Conservation (phyloP, 2,113 vertebrate species). For the Calypte anna region DNA sequence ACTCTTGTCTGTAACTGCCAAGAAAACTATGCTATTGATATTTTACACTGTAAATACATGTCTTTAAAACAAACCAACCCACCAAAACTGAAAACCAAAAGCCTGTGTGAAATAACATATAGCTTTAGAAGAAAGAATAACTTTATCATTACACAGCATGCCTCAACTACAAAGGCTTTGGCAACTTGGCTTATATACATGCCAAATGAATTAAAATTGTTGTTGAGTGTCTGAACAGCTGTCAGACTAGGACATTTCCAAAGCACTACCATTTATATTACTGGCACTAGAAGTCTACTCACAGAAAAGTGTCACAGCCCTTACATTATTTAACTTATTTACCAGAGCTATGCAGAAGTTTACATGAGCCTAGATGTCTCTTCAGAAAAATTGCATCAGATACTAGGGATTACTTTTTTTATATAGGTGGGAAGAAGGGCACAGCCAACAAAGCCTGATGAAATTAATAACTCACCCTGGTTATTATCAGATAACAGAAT, state of each 20-base stretch:
- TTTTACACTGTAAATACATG: neutral
- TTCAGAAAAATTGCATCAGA: neutral
- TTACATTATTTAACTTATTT: neutral
- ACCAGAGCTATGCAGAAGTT: neutral
- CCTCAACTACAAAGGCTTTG: neutral
- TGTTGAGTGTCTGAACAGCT: neutral
- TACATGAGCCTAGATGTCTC: neutral
- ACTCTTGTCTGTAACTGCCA: neutral
- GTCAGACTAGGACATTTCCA: neutral
- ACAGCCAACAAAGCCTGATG: neutral
- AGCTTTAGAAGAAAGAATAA: neutral
- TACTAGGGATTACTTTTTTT: neutral
- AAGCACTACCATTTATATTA: neutral
- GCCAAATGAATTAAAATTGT: neutral
- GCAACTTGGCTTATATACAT: neutral
- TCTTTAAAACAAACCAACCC: neutral
- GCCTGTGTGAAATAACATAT: neutral
- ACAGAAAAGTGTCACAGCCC: neutral
- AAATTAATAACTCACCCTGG: conserved; percentile 1
- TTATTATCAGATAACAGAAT: neutral
- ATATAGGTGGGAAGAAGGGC: neutral
- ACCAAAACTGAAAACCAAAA: neutral
- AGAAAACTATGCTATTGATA: neutral
- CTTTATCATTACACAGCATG: neutral
- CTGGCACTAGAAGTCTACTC: neutral